Evolutionary conservation across 1,140 invertebrate genomes (phyloP), one percentile per base, ranked within the genome.

Genomic region (Bombus cullumanus): DNA sequence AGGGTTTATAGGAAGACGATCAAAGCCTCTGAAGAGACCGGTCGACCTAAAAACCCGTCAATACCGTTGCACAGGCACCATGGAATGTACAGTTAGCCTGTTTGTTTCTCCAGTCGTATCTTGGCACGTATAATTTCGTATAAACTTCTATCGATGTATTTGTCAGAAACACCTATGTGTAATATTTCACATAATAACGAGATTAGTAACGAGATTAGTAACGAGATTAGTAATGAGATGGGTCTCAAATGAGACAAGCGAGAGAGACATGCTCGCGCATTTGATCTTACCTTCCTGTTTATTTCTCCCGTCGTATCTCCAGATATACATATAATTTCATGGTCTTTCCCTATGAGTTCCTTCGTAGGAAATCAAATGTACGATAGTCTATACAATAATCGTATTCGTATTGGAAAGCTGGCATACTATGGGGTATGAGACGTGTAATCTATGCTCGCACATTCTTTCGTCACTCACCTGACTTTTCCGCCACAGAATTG

Each of bases 401-500:
- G 59, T 62, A 13, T n/a, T n/a, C 8, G 59, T n/a, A 13, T 62
- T n/a, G 59, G 12, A n/a, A 62, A 53, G 47, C 47, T 53, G 47
- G 47, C 18, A 2, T 18, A 22, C 47, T 13, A n/a, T 5, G 28
- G 12, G 59, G 4, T 4, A 13, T 28, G 28, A n/a, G 12, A n/a
- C 28, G 28, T n/a, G 10, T 0, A 10, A 62, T n/a, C 28, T n/a
- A n/a, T 13, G 28, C 28, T 62, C 28, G 28, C 28, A n/a, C 47
- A 9, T 18, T 31, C 18, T 39, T 13, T 62, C 12, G 12, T 41
- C 28, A 28, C 96, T 96, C 96, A 99, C 98, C 97, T 98, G 92
- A 98, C 97, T 97, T 98, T 98, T 85, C 98, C 98, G 80, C 97
- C 97, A 96, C 98, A 99, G 94, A 97, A 98, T 94, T 98, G 97